Evolutionary conservation across 2,797 vertebrate species (phyloP), one percentile per base, ranked within the genome.

Genomic region (Arctocebus calabarensis): DNA sequence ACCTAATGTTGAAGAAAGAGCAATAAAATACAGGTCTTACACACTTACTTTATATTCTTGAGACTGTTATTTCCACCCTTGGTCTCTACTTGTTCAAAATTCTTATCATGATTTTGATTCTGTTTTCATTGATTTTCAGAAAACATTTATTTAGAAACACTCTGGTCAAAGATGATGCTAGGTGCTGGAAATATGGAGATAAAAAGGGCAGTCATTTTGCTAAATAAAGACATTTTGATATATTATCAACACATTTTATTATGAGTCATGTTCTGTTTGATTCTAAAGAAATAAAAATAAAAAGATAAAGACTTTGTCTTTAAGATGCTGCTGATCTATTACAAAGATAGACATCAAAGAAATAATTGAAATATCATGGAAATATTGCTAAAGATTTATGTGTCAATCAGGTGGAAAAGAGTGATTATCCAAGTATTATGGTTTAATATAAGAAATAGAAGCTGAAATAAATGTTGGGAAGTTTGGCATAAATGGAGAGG

Each of bases 1-100:
- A 96, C 0, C 20, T 92, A 62, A 64, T 62, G 55, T 73, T 94
- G 45, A 94, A 88, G 40, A 70, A 87, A 43, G 14, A 71, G 13
- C 5, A 61, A 34, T 59, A 6, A 12, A 64, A 45, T 64, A 8
- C 7, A 92, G 73, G 48, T 78, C 29, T 57, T 71, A 40, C 32
- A 61, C 62, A 8, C 22, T 55, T 57, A 5, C 10, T 71, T 91
- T 40, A 17, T 19, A 40, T 82, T 61, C 14, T 25, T 40, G 6
- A n/a, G 1, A 48, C 2, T 55, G 34, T 14, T 45, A 25, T 61
- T 75, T 84, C 74, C 55, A 7, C 4, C 4, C 59, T 79, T 90
- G 3, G 84, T 82, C 94, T 90, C 2, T 84, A 81, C 83, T 52
- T 73, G 17, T 22, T 91, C 79, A 79, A 91, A 66, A 70, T 83